Evolutionary conservation across 2,113 vertebrate genomes (phyloP), one percentile per base, ranked within the genome.

Genomic region (Phaethornis superciliosus): DNA sequence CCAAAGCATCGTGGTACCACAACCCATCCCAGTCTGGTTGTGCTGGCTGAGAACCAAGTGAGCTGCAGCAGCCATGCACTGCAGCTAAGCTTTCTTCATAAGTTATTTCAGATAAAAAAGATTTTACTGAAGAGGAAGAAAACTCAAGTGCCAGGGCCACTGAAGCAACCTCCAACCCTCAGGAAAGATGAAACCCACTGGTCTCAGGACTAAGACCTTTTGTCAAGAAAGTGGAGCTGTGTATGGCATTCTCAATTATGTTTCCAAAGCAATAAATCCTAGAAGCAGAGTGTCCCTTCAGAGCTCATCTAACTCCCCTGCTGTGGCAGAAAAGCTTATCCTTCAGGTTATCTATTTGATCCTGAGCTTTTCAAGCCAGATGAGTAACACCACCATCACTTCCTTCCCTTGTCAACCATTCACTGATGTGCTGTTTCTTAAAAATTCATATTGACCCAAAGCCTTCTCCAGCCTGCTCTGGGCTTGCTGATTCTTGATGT

Each of bases 141-240:
- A 85, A 76, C 7, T 35, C 63, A 35, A 65, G 32, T 8, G 26
- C 49, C 52, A 68, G 32, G 56, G 23, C 27, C 85, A 56, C 30
- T 40, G 33, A 51, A 60, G 55, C 69, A 76, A 55, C 19, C 5
- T 9, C 27, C 67, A 72, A 6, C 1, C 65, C 32, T 4, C 16
- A 22, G n/a, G 23, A 65, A 88, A 69, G 3, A 27, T 12, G n/a
- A 51, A 67, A 55, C 3, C 0, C 0, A 7, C 0, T 11, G 24
- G 23, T 81, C 35, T 68, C 52, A 10, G 22, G 51, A n/a, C 19
- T 7, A 22, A 90, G 35, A 33, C 12, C 51, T 18, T 47, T 18
- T 47, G 23, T 19, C 52, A 4, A 10, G 33, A 27, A 30, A 0
- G 5, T 2, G 8, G 6, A 68, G 33, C 1, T 62, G 44, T 1